Base-by-base conservation (phyloP, 2,797 vertebrate species). In the Denticeps clupeoides region DNA sequence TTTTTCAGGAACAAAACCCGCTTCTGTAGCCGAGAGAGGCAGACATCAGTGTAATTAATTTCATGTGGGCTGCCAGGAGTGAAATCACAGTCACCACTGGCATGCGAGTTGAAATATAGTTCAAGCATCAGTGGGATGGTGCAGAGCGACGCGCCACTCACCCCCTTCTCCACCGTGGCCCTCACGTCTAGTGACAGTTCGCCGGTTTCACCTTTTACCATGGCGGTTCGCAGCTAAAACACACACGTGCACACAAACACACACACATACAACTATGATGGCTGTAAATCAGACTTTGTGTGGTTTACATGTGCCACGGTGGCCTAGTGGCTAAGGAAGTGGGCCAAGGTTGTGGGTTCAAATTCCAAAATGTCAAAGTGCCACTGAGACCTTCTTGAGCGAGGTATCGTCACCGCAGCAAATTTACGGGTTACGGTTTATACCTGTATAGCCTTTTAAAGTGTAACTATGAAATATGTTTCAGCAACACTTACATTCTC, bases 141-240 rank as follows among this genome's bases (percentile, higher is more conserved):
- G n/a, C 2, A 4, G 5, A 7, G 6, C 35, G 15, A 1, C 11
- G 13, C 9, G n/a, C 37, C 29, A 69, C 90, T 89, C 75, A 97
- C 93, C 78, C 91, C 91, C 84, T 89, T 87, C 63, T 97, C 93
- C 54, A 97, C 82, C 0, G 89, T 82, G 7, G 84, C 81, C 63
- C 87, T 92, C 64, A 93, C 90, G 0, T 92, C 86, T 76, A 96
- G 79, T 5, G 87, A 80, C 53, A 94, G 47, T 2, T 75, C 80
- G 18, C 93, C 92, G 0, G 86, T 93, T 69, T 95, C 85, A 35
- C 92, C 84, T 37, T 90, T 95, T 64, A 98, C 91, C 94, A 98
- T 94, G 26, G 90, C 87, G n/a, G 86, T 90, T 63, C 94, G 88
- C 53, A 97, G 81, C 94, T 98, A 68, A 19, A 70, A 49, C 56